Base-by-base conservation (phyloP, 2,888 invertebrate species). In the Papilio elwesi region DNA sequence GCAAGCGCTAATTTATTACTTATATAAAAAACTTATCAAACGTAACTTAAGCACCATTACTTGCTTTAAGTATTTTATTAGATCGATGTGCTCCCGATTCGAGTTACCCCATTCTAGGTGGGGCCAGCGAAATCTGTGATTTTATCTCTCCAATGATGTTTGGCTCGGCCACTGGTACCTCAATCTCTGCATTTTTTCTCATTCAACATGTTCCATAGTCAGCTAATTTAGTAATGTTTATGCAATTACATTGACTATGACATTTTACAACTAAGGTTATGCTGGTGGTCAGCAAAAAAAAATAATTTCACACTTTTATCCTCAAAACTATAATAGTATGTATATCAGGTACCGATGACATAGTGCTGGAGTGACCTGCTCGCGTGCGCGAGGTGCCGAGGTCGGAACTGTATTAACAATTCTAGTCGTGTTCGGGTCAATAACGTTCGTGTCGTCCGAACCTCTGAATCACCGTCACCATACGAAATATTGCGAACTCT, bases 351-450 rank as follows among this genome's bases (percentile, higher is more conserved):
- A 43, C 73, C 13, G 16, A 51, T 72, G 71, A 72, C 71, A 68
- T 26, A 67, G 71, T 15, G 51, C 11, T 15, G 26, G 48, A 48
- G 53, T 65, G 65, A 65, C 65, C 66, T 43, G 64, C 48, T 26
- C 26, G 26, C 26, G 26, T 26, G 47, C 53, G 73, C 73, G 70
- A 67, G 69, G 68, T 48, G 49, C 64, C 80, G 79, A 80, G 83
- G 83, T 78, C 80, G 73, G 38, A 74, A 15, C 78, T 74, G 74
- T 26, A 26, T 70, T 88, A 85, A 80, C 69, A 68, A 88, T 87
- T 83, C 88, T 71, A 53, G 51, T 71, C 81, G 80, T 82, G 86
- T 82, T 75, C 82, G 78, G 88, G 88, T 85, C 87, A 85, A 80
- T 78, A 82, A 77, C 81, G 77, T 38, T 75, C 73, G 69, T 66